These are phyloP conservation scores for Xiphophorus couchianus DNA, from an alignment of 2,113 vertebrate genomes.

Conservation along the genomic window DNA sequence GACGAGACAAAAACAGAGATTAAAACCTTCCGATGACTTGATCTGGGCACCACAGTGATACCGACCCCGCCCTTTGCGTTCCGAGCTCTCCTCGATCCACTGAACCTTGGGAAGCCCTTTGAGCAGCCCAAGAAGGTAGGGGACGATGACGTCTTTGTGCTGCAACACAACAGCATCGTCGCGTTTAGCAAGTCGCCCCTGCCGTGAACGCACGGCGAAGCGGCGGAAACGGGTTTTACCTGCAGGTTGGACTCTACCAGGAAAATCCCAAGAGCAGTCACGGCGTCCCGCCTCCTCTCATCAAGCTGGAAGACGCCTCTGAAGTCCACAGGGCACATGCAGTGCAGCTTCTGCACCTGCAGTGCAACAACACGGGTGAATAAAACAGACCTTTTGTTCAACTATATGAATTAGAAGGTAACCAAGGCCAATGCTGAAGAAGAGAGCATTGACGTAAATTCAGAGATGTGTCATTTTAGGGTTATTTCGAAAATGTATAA, in stretches of 20 bases:
- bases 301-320: constrained; percentile 96
- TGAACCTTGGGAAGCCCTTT: constrained; percentile 93
- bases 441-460: too few species aligned
- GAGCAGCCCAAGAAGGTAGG: constrained; percentile 91
- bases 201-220: not conserved
- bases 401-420: not conserved
- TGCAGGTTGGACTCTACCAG: constrained; percentile 95
- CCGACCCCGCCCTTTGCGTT: constrained; percentile 84
- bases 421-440: too few species aligned
- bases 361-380: not conserved
- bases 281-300: constrained; percentile 93
- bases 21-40: not conserved
- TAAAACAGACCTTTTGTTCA: not conserved
- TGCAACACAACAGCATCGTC: constrained; percentile 59
- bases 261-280: constrained; percentile 95
- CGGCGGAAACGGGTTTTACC: constrained; percentile 68
- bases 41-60: not conserved
- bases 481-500: too few species aligned
- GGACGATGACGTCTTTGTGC: constrained; percentile 93
- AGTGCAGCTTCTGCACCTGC: constrained; percentile 97
- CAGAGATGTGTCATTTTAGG: too few species aligned
- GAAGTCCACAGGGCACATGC: constrained; percentile 97
- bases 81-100: constrained; percentile 96
- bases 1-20: not conserved
- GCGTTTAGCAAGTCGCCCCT: not conserved